Evolutionary conservation across 2,113 vertebrate genomes (phyloP), one percentile per base, ranked within the genome.

Genomic region (Vombatus ursinus): DNA sequence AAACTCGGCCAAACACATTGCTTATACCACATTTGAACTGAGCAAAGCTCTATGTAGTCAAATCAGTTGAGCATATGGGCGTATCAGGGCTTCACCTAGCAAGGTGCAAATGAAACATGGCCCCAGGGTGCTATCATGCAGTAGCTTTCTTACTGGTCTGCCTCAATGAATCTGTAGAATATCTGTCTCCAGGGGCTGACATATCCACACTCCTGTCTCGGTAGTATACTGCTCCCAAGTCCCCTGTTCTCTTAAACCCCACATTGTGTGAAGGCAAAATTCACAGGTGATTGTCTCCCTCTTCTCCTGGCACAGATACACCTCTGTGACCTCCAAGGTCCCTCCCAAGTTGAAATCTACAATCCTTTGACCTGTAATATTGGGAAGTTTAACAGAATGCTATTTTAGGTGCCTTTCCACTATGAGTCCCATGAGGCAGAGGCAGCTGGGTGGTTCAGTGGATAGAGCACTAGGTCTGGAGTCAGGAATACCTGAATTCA

Each of bases 21-120:
- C 92, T 96, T 93, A 44, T 92, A 91, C 37, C 8, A 23, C n/a
- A 8, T n/a, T 92, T 37, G 93, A 94, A 97, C 61, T 89, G 52
- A 11, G 48, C 95, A 37, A 68, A 3, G 44, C 19, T 90, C 94
- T 50, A 16, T 90, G 57, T 93, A 93, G 28, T 52, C 44, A 89
- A 93, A 91, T 84, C 31, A 54, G 0, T 51, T 90, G 57, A 93
- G 68, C 68, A 19, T 22, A 68, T 49, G 3, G 11, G 89, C 11
- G 92, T 3, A 8, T 1, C 25, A 31, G 14, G 47, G 57, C 28
- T 96, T 93, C 44, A 22, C 44, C n/a, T 84, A 44, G 5, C 16
- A 44, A 44, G n/a, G 19, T 44, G 0, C n/a, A 23, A 84, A 11
- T 68, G 68, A 84, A 84, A 22, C 16, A 44, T 22, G 61, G 37